phyloP scores from a whole-genome alignment of 2,113 vertebrate species.

The Salminus brasiliensis region DNA sequence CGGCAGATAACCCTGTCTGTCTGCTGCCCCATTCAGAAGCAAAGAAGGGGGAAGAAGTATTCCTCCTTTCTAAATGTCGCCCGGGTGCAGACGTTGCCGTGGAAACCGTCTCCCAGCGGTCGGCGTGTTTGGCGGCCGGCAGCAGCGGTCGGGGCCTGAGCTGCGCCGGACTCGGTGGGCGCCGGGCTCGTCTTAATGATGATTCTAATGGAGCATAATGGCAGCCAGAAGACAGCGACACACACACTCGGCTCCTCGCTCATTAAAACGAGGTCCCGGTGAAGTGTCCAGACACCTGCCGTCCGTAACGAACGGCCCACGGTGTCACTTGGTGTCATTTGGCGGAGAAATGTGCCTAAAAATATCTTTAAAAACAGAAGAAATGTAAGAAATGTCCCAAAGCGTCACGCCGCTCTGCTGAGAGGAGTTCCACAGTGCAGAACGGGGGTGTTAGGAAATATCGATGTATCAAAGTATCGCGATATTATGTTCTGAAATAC shows the following conservation, averaged over 20 bases:
- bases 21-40: slow-evolving; percentile 9
- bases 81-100: slow-evolving; percentile 73
- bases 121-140: slow-evolving; percentile 60
- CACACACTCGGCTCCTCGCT: slow-evolving; percentile 54
- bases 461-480: no score
- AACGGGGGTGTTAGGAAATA: no score
- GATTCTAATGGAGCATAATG: slow-evolving; percentile 80
- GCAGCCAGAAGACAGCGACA: slow-evolving; percentile 59
- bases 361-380: slow-evolving; percentile 3
- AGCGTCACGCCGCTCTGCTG: no score
- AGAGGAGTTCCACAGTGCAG: no score
- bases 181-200: slow-evolving; percentile 74
- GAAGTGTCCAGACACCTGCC: slow-evolving; percentile 34
- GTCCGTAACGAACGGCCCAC: slow-evolving; percentile 15
- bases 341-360: slow-evolving; percentile 5
- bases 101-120: slow-evolving; percentile 75
- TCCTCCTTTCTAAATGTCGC: slow-evolving; percentile 66
- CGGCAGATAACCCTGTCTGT: neutral
- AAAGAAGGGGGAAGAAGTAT: slow-evolving; percentile 51
- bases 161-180: slow-evolving; percentile 60
- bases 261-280: slow-evolving; percentile 67
- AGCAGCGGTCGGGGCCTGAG: slow-evolving; percentile 51
- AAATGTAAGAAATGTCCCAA: no score
- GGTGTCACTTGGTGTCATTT: neutral
- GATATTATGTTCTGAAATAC: no score